Evolutionary conservation across 2,888 invertebrate species (phyloP), one percentile per base, ranked within the genome.

Genomic region (Herminia tarsipennalis): DNA sequence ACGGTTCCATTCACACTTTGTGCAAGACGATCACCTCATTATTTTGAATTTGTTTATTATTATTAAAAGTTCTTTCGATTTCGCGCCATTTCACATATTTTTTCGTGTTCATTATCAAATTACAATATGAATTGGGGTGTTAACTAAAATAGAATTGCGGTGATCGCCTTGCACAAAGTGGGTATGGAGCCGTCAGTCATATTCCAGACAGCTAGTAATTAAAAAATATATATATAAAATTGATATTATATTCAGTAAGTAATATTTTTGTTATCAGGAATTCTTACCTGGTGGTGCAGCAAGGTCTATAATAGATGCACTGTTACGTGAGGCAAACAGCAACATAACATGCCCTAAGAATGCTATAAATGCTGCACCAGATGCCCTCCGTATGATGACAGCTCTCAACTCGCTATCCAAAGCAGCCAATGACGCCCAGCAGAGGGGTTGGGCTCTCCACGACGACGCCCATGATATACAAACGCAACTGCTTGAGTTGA

Each of bases 341-440:
- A 90, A 90, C 56, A 86, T 91, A 21, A 89, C 87, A 0, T 91
- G 91, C 24, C 90, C 90, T 0, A 89, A 95, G 75, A 92, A 94
- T 64, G 94, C 95, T 13, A 94, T 96, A 13, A 95, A 97, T 39
- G 95, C 95, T 38, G 97, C 97, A 0, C 95, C 97, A 2, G 98
- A 98, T 80, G 96, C 97, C 0, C 93, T 95, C 61, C 93, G 96
- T 14, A 93, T 98, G 80, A 95, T 95, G 81, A 94, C 95, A 30
- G 95, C 98, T 21, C 95, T 98, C 61, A 94, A 94, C 56, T 95
- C 98, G 55, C 86, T 98, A 57, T 96, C 96, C 1, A 95, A 95
- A 52, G 97, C 98, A 58, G 98, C 98, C 63, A 97, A 98, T 75
- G 98, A 98, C 79, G 96, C 98, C 0, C 98, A 99, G 76, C 98